These are phyloP conservation scores for Whitmania pigra DNA, from an alignment of 1,140 invertebrate species.

Conservation along the genomic window DNA sequence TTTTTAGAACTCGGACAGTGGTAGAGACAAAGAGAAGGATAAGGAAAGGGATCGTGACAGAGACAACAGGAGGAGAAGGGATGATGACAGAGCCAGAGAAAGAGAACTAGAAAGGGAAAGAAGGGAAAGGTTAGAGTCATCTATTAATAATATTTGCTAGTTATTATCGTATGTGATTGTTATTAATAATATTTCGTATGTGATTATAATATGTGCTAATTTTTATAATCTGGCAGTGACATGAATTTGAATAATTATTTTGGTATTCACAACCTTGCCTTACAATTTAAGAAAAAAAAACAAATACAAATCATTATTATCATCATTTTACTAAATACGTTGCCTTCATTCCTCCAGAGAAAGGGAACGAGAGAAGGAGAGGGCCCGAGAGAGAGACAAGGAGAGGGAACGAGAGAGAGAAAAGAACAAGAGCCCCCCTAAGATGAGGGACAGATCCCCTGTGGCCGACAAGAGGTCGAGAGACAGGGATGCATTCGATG, in stretches of 20 bases:
- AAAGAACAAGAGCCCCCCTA: constrained; percentile 27
- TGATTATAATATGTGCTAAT: no score
- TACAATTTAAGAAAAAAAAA: no score
- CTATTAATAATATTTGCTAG: no score
- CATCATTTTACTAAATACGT: background rate
- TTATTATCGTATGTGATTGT: no score
- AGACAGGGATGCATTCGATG: constrained; percentile 44
- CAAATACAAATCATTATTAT: no score
- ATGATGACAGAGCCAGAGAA: background rate
- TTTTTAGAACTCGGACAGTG: background rate
- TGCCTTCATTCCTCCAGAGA: constrained; percentile 16
- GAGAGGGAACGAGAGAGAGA: constrained; percentile 33
- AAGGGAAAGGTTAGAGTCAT: background rate
- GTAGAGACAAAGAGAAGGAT: background rate
- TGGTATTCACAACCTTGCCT: no score
- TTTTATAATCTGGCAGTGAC: no score
- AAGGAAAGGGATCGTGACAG: background rate
- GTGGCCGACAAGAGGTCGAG: background rate
- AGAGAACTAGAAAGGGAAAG: background rate
- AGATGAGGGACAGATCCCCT: constrained; percentile 28
- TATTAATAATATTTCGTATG: no score
- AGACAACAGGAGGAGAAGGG: background rate
- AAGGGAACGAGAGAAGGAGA: constrained; percentile 35
- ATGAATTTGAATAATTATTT: no score
- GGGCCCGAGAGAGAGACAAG: constrained; percentile 41